Evolutionary conservation across 1,140 invertebrate genomes (phyloP), one percentile per base, ranked within the genome.

Genomic region (Leptopilina boulardi): DNA sequence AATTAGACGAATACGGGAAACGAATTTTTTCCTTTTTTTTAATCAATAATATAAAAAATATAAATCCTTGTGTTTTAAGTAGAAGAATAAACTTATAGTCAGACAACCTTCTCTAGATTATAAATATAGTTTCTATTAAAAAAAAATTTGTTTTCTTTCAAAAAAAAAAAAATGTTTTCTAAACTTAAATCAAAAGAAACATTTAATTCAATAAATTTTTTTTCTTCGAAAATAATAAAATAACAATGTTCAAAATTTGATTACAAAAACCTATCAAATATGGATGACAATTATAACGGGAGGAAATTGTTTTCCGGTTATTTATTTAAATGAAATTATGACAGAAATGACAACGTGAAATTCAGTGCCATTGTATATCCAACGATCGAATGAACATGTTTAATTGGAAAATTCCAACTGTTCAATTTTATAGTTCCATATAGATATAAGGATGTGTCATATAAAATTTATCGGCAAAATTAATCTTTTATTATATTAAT

Each of bases 291-390:
- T 51, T n/a, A 47, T 34, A 51, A 51, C 47, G 13, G 18, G 47
- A 51, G 47, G 18, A 51, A 51, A 51, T 51, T 51, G 47, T n/a
- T 51, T 15, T n/a, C 47, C 13, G 8, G 15, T 18, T 51, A n/a
- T 51, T 51, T n/a, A 51, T 30, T 3, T 51, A 51, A 51, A 51
- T 51, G 47, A 51, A 51, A 51, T 51, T 51, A 51, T 18, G 47
- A 15, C 4, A 18, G 6, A 3, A 51, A 6, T 3, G 47, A 51
- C 47, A 51, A 8, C 44, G 44, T 51, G 47, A 51, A 51, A 51
- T 51, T 51, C 47, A 18, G 13, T 18, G n/a, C 3, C n/a, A 38
- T 38, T 38, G 34, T 4, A 38, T 38, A 38, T 38, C 34, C 34
- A 38, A 38, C 34, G 34, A 38, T 38, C 34, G 30, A 0, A 4